Evolutionary conservation across 2,888 invertebrate genomes (phyloP).

Genomic region (Electrophaes corylata): DNA sequence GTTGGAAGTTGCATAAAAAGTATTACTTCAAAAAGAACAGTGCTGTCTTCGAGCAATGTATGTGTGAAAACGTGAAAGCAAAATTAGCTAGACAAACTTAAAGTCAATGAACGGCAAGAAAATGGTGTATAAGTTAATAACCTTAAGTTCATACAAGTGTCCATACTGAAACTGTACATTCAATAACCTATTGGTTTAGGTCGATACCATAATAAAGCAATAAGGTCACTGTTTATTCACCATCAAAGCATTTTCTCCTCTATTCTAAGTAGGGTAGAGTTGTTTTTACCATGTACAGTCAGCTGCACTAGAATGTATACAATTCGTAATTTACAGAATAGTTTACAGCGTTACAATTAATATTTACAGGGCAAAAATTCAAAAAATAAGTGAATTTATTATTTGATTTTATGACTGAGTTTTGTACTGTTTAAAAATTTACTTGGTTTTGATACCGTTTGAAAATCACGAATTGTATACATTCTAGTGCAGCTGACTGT

Average conservation of each 20-base stretch:
- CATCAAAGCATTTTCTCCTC: conserved; percentile 5
- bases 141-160: not conserved
- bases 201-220: conserved; percentile 13
- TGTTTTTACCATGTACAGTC: conserved; percentile 7
- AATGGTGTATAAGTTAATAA: not conserved
- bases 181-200: conserved; percentile 5
- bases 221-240: conserved; percentile 25
- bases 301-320: too few relatives aligned
- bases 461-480: too few relatives aligned
- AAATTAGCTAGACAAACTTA: not conserved
- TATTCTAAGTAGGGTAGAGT: not conserved
- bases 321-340: too few relatives aligned
- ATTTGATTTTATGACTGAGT: too few relatives aligned
- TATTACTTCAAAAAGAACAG: too few relatives aligned
- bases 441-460: too few relatives aligned
- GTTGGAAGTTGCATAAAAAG: too few relatives aligned
- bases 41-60: not conserved
- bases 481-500: too few relatives aligned
- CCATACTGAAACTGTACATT: not conserved
- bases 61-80: not conserved
- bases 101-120: not conserved
- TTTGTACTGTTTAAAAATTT: too few relatives aligned
- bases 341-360: too few relatives aligned
- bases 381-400: too few relatives aligned
- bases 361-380: too few relatives aligned